Evolutionary conservation across 2,113 vertebrate species (phyloP).

Genomic region (Mirounga angustirostris): DNA sequence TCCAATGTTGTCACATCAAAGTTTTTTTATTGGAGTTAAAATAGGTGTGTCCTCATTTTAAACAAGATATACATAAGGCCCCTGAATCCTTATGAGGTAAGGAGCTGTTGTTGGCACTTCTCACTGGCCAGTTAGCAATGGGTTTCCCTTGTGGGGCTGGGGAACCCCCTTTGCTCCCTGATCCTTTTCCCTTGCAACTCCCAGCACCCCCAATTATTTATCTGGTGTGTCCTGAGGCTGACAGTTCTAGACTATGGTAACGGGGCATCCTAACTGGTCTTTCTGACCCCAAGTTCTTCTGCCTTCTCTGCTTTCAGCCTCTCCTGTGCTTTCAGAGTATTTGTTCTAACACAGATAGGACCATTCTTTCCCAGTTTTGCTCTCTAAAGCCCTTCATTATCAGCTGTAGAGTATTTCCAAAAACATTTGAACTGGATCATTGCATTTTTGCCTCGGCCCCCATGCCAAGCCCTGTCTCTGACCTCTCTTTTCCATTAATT

Average conservation of each 20-base stretch:
- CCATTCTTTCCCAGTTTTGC: fast-evolving
- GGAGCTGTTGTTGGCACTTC: neutral
- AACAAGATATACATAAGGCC: neutral
- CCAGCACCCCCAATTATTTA: neutral
- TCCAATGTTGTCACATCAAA: neutral
- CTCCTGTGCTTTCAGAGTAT: neutral
- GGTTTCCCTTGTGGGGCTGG: neutral
- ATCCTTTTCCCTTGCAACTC: neutral
- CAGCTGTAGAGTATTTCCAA: neutral
- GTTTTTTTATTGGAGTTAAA: neutral
- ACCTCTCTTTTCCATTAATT: neutral
- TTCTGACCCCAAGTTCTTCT: neutral
- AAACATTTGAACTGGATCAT: neutral
- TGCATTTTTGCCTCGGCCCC: neutral
- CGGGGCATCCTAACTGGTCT: neutral
- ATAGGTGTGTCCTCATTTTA: neutral
- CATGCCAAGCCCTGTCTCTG: neutral
- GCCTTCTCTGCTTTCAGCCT: neutral
- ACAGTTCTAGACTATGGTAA: neutral
- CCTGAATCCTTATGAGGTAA: fast-evolving
- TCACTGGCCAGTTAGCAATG: neutral
- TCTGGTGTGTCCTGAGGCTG: neutral
- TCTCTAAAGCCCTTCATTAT: neutral
- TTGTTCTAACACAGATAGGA: neutral
- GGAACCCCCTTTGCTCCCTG: neutral